phyloP scores from a whole-genome alignment of 2,113 vertebrate genomes.

The Climacteris rufus region DNA sequence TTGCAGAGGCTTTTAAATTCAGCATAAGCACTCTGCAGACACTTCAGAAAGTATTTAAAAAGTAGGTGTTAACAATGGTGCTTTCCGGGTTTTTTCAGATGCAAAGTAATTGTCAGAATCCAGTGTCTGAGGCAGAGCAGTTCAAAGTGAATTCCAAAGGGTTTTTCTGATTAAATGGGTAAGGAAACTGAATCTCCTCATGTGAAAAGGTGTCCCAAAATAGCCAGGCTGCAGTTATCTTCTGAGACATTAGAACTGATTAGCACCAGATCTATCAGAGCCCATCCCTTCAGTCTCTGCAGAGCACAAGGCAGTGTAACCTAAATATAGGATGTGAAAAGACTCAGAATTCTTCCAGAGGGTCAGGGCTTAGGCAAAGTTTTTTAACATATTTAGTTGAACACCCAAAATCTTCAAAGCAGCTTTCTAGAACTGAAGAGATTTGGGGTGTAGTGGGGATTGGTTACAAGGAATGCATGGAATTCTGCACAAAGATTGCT shows the following conservation, averaged over 20 bases:
- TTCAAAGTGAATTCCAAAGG: slow-evolving; percentile 5
- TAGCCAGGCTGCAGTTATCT: slow-evolving; percentile 43
- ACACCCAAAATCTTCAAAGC: not conserved
- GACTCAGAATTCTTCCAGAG: not conserved
- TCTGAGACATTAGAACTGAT: slow-evolving; percentile 34
- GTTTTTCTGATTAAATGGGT: not conserved
- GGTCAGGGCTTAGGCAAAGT: not conserved
- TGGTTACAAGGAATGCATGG: not conserved
- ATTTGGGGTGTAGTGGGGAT: not conserved
- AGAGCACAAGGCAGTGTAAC: not conserved
- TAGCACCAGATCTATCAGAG: not conserved
- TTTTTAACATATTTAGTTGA: not conserved
- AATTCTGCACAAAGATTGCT: not conserved
- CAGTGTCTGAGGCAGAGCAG: not conserved
- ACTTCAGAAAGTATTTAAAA: not conserved
- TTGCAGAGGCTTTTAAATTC: not conserved
- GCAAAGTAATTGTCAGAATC: not conserved
- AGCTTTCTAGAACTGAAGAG: not conserved
- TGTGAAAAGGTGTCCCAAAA: slow-evolving; percentile 15
- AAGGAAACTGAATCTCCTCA: not conserved
- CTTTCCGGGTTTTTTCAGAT: not conserved
- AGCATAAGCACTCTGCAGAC: not conserved
- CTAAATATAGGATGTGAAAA: slow-evolving; percentile 6
- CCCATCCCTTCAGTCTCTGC: slow-evolving; percentile 8
- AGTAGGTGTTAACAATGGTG: not conserved